Percentiles rank a stretch among this genome's conserved stretches.
These are phyloP conservation scores for Mycteria americana DNA, from an alignment of 2,797 vertebrate genomes.

Conservation along the genomic window DNA sequence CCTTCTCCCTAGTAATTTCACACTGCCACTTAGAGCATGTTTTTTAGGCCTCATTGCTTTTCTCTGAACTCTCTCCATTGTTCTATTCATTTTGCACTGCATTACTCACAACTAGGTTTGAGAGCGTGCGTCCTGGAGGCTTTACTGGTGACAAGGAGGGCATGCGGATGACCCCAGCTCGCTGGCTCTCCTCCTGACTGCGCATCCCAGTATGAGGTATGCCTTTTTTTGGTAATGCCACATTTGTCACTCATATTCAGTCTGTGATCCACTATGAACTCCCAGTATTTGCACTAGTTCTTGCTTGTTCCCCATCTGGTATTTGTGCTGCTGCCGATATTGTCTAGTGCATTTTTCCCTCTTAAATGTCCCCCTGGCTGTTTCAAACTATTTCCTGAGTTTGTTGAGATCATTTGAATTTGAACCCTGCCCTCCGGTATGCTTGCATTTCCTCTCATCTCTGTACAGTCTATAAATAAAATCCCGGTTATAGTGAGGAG, in stretches of 20 bases:
- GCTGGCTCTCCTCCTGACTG: neutral
- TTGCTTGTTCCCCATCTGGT: neutral
- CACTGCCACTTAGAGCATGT: neutral
- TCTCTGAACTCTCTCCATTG: neutral
- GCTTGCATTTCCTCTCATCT: neutral
- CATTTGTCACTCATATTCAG: neutral
- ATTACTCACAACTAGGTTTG: neutral
- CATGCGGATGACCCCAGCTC: neutral
- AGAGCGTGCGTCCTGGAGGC: fast-evolving
- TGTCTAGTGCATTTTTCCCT: neutral
- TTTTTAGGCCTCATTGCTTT: neutral
- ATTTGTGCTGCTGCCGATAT: neutral
- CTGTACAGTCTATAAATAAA: neutral
- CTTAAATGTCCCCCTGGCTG: neutral
- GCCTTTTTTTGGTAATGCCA: neutral
- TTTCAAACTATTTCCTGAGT: neutral
- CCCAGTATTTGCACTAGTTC: neutral
- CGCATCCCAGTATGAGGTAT: neutral
- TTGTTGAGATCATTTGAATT: neutral
- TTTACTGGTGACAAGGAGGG: neutral
- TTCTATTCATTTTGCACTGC: neutral
- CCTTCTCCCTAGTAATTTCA: neutral
- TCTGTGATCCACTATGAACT: neutral
- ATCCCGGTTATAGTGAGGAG: neutral
- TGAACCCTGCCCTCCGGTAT: neutral